Conservation (phyloP, 1,140 invertebrate species). For the Grapholita molesta region DNA sequence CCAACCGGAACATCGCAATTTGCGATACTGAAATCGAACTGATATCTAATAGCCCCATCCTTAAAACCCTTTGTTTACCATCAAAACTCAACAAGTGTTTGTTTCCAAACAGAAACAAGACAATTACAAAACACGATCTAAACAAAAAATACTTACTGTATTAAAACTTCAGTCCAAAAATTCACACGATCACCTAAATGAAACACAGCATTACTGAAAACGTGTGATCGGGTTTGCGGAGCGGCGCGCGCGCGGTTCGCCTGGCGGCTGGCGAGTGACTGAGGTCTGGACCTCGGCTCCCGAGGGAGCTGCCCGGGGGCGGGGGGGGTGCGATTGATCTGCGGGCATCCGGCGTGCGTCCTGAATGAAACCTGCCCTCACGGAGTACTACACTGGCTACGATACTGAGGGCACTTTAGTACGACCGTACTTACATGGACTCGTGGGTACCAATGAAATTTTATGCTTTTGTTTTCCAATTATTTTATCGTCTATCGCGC, state of each 20-base stretch:
- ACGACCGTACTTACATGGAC: too few relatives aligned
- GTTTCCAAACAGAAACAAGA: neutral
- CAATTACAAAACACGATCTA: neutral
- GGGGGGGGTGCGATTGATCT: constrained; percentile 60
- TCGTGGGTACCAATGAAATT: too few relatives aligned
- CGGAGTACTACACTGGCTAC: constrained; percentile 2
- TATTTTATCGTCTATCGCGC: too few relatives aligned
- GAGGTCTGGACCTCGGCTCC: constrained; percentile 48
- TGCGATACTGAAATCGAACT: neutral
- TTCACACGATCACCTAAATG: constrained; percentile 20
- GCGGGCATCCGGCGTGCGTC: constrained; percentile 56
- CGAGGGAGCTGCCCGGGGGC: constrained; percentile 29
- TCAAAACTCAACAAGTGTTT: constrained; percentile 2
- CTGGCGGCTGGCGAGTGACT: constrained; percentile 46
- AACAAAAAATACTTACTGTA: constrained; percentile 27
- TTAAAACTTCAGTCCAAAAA: constrained; percentile 21
- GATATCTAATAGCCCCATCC: neutral
- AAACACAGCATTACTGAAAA: constrained; percentile 53
- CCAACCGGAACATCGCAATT: neutral
- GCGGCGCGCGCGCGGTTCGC: constrained; percentile 31
- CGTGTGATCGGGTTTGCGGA: constrained; percentile 28
- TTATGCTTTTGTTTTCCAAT: too few relatives aligned
- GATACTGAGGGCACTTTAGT: neutral
- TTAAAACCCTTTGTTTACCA: constrained; percentile 9
- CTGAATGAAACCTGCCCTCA: constrained; percentile 43